Evolutionary conservation across 2,113 vertebrate species (phyloP).

Genomic region (Euleptes europaea): DNA sequence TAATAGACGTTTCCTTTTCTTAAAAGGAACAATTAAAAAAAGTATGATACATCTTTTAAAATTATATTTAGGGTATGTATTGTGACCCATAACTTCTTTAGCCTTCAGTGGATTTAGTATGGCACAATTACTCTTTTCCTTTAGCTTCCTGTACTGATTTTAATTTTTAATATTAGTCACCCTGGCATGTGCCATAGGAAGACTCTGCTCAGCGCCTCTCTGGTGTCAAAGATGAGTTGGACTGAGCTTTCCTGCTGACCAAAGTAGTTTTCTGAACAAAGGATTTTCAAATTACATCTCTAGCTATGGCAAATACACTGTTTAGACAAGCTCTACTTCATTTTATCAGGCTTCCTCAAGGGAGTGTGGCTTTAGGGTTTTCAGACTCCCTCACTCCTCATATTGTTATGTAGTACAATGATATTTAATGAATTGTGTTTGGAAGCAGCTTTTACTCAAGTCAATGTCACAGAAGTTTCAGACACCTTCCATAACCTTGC

Average conservation of each 20-base stretch:
- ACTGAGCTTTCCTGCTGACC: slow-evolving; percentile 22
- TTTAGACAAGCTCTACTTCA: slow-evolving; percentile 58
- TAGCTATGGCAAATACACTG: slow-evolving; percentile 59
- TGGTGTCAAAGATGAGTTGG: slow-evolving; percentile 29
- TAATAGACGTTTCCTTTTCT: no score
- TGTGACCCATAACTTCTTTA: neutral
- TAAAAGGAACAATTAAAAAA: no score
- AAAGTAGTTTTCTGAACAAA: slow-evolving; percentile 45
- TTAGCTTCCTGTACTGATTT: neutral
- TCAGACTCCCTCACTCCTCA: slow-evolving; percentile 44
- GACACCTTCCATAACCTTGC: neutral
- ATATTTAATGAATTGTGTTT: slow-evolving; percentile 62
- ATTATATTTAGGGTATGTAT: no score
- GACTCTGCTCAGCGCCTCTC: slow-evolving; percentile 6
- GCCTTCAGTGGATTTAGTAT: neutral
- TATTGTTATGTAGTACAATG: slow-evolving; percentile 48
- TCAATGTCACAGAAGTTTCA: slow-evolving; percentile 58
- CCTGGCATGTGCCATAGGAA: neutral
- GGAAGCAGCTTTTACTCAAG: slow-evolving; percentile 42
- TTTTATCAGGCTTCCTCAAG: slow-evolving; percentile 59
- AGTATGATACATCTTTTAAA: no score
- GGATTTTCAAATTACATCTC: slow-evolving; percentile 51
- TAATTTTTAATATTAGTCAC: neutral
- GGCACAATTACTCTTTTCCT: neutral
- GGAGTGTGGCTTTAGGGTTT: slow-evolving; percentile 47